A percentile compares a stretch with the other conserved stretches of the same genome.
These are phyloP conservation scores for Diplazon laetatorius DNA, from an alignment of 2,888 invertebrate species.

Conservation along the genomic window DNA sequence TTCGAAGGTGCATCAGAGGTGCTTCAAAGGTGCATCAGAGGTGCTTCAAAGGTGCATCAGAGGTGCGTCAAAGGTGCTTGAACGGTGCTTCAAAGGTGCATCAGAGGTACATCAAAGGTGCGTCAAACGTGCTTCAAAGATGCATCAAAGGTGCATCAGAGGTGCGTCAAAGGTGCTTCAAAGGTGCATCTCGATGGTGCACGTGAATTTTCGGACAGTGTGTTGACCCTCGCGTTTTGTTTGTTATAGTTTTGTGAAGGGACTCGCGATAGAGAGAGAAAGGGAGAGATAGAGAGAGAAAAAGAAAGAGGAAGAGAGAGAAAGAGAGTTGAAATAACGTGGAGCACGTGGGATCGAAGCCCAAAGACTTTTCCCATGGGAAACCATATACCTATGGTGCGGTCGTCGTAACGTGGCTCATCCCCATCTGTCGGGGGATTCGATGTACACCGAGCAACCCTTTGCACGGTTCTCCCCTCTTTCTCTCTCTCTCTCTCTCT, in stretches of 20 bases:
- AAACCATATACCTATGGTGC: conserved; percentile 73
- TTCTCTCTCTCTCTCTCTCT: conserved; percentile 39
- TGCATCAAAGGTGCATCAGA: conserved; percentile 21
- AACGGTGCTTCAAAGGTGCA: too few relatives aligned
- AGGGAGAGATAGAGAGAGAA: conserved; percentile 48
- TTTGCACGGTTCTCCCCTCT: conserved; percentile 42
- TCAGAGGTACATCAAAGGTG: too few relatives aligned
- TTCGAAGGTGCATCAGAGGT: too few relatives aligned
- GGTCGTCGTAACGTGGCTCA: conserved; percentile 65
- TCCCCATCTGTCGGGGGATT: conserved; percentile 71
- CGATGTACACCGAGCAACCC: conserved; percentile 60
- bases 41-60: too few relatives aligned
- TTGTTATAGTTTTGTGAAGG: conserved; percentile 49
- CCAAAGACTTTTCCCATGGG: conserved; percentile 79
- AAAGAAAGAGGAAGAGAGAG: conserved; percentile 35
- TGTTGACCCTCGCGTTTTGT: conserved; percentile 25
- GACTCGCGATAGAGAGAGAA: conserved; percentile 48
- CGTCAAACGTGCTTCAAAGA: too few relatives aligned
- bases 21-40: too few relatives aligned
- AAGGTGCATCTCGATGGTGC: conserved; percentile 4
- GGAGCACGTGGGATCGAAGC: conserved; percentile 73
- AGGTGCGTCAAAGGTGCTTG: too few relatives aligned
- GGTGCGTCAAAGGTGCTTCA: conserved; percentile 18
- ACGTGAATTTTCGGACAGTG: conserved; percentile 10
- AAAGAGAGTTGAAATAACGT: conserved; percentile 45